Evolutionary conservation across 2,797 vertebrate genomes (phyloP).

Genomic region (Chiloscyllium punctatum): DNA sequence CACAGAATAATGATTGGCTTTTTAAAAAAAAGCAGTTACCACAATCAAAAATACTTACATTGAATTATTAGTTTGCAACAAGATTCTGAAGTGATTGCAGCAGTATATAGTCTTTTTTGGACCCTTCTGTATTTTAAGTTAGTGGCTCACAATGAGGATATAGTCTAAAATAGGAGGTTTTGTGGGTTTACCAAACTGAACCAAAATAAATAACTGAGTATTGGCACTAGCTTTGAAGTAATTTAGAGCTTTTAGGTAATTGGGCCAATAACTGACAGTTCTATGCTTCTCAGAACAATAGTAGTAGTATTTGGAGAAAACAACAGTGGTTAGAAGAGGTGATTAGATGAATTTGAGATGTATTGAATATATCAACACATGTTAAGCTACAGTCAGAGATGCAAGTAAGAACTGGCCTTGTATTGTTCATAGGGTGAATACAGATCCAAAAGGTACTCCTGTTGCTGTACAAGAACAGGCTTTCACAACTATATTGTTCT

Average conservation of each 20-base stretch:
- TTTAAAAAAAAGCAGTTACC: neutral
- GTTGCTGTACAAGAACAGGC: neutral
- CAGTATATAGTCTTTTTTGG: neutral
- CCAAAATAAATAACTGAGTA: neutral
- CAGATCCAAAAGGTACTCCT: neutral
- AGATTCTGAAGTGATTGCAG: neutral
- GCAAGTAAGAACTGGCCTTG: neutral
- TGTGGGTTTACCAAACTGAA: neutral
- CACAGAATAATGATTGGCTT: neutral
- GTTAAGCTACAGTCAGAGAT: neutral
- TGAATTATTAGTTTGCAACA: neutral
- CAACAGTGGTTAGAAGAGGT: neutral
- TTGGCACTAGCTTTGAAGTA: neutral
- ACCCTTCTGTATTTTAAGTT: neutral
- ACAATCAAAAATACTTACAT: neutral
- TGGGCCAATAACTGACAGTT: neutral
- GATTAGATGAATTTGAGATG: neutral
- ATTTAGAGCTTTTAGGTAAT: neutral
- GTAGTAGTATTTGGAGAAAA: neutral
- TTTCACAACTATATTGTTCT: neutral
- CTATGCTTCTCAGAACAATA: neutral
- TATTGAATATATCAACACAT: neutral
- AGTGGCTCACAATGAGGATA: neutral
- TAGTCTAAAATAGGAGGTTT: neutral
- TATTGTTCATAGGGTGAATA: neutral